phyloP scores from a whole-genome alignment of 2,888 invertebrate genomes.

The Rhagonycha fulva region DNA sequence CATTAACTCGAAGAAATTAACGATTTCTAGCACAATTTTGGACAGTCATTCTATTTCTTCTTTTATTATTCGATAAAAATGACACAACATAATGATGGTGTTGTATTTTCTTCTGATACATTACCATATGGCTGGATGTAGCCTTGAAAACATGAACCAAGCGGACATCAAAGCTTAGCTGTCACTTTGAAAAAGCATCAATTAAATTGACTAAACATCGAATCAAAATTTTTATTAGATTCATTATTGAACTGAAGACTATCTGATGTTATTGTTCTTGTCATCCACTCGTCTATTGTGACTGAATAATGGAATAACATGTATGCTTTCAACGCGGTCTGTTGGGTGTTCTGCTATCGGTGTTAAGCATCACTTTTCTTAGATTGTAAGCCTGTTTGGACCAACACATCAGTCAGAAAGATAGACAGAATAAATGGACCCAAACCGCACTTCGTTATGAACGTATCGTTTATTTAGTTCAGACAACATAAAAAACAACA shows the following conservation, averaged over 20 bases:
- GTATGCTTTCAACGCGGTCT: conserved; percentile 23
- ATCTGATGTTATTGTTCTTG: conserved; percentile 22
- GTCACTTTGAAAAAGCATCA: not conserved
- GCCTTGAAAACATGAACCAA: conserved; percentile 18
- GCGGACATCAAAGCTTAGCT: not conserved
- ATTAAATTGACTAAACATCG: conserved; percentile 30
- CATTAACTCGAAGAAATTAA: conserved; percentile 25
- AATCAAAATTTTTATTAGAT: conserved; percentile 32
- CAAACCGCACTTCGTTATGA: conserved; percentile 25
- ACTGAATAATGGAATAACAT: conserved; percentile 21
- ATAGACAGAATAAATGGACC: conserved; percentile 26
- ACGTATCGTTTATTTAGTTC: conserved; percentile 21
- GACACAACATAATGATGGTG: conserved; percentile 17
- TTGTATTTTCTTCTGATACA: conserved; percentile 22
- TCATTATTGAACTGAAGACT: conserved; percentile 26
- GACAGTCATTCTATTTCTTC: conserved; percentile 5
- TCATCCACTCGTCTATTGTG: conserved; percentile 18
- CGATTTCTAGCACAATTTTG: conserved; percentile 19
- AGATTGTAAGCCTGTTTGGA: conserved; percentile 23
- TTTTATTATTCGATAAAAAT: conserved; percentile 7
- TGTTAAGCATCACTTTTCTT: conserved; percentile 10
- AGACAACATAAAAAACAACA: conserved; percentile 25
- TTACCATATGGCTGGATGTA: conserved; percentile 33
- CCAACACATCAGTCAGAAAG: conserved; percentile 23
- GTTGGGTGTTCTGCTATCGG: conserved; percentile 10